These are phyloP conservation scores for Cephalopterus ornatus DNA, from an alignment of 2,113 vertebrate genomes.

Conservation along the genomic window DNA sequence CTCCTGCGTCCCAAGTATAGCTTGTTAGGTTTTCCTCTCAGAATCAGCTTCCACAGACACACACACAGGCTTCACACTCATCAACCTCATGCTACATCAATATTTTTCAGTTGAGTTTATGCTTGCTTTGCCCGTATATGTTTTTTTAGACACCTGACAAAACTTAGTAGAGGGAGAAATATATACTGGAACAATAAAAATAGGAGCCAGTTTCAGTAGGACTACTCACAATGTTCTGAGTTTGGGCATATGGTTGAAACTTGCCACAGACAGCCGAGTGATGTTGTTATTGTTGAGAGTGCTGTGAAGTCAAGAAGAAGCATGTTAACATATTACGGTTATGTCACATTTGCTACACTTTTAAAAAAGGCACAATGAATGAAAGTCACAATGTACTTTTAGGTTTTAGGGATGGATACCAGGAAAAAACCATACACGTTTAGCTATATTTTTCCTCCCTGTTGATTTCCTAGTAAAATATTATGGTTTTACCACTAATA, in stretches of 20 bases:
- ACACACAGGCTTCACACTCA: fast-evolving
- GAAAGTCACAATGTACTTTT: neutral
- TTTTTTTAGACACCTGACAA: neutral
- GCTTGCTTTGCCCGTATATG: neutral
- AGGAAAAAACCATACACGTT: neutral
- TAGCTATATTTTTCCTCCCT: neutral
- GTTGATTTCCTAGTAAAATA: neutral
- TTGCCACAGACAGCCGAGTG: conserved; percentile 93
- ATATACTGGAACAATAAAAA: neutral
- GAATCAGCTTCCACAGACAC: neutral
- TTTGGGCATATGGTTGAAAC: conserved; percentile 99
- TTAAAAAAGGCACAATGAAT: neutral
- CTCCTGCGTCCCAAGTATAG: neutral
- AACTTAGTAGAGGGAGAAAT: neutral
- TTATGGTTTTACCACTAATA: neutral
- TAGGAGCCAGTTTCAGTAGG: neutral
- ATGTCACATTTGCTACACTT: neutral
- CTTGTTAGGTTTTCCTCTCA: neutral
- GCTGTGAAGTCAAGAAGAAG: conserved; percentile 73
- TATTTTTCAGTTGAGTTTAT: neutral
- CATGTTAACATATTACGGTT: neutral
- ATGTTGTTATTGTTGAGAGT: conserved; percentile 99
- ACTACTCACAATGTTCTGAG: conserved; percentile 97
- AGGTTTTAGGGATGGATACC: neutral
- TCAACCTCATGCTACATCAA: neutral